Evolutionary conservation across 2,888 invertebrate species (phyloP).

Genomic region (Nomada fabriciana): DNA sequence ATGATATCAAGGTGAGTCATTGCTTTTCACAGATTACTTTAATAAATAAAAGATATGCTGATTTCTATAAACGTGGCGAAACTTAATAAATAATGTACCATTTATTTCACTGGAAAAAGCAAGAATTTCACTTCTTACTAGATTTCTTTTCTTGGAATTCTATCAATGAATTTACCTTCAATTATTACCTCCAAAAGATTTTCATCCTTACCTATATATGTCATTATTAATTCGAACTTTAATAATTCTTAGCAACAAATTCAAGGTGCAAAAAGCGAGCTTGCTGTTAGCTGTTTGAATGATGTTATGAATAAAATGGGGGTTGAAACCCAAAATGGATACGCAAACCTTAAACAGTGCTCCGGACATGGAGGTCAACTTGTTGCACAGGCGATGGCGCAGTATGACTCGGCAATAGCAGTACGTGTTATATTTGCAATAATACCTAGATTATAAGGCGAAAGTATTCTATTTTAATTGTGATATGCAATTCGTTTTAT

Average conservation of each 20-base stretch:
- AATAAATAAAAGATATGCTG: background rate
- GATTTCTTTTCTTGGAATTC: too few species aligned
- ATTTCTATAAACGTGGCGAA: background rate
- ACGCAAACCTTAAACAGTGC: background rate
- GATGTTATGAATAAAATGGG: background rate
- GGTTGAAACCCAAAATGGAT: background rate
- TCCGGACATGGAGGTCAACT: background rate
- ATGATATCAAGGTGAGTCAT: slow-evolving; percentile 13
- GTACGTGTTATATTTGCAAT: slow-evolving; percentile 3
- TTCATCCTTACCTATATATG: background rate
- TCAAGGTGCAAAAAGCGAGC: background rate
- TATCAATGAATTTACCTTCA: background rate
- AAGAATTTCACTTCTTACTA: background rate
- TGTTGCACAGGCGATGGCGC: background rate
- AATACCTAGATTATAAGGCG: background rate
- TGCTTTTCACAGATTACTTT: background rate
- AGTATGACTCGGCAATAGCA: background rate
- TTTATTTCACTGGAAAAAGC: background rate
- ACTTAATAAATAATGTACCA: too few species aligned
- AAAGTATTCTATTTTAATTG: too few species aligned
- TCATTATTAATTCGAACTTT: background rate
- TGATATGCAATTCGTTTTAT: background rate
- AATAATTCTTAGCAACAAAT: slow-evolving; percentile 1
- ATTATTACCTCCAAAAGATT: background rate
- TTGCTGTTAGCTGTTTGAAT: slow-evolving; percentile 3